phyloP scores from a whole-genome alignment of 2,888 invertebrate genomes.

The Elmis aenea region DNA sequence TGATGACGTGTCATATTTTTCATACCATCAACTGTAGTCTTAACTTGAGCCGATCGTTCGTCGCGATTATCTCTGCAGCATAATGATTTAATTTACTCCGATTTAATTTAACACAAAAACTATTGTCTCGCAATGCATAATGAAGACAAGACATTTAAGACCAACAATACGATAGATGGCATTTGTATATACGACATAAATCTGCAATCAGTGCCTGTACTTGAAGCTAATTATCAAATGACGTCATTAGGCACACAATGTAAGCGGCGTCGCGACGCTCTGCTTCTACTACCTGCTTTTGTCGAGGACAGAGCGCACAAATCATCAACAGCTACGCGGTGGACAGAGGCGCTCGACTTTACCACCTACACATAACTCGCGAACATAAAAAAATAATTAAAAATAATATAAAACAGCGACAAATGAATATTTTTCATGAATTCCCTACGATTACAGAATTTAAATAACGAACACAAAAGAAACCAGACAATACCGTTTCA shows the following conservation, averaged over 20 bases:
- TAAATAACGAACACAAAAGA: too few relatives aligned
- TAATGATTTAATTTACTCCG: constrained; percentile 18
- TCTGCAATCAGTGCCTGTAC: constrained; percentile 28
- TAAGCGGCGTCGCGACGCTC: constrained; percentile 16
- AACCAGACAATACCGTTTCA: too few relatives aligned
- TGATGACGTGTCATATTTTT: too few relatives aligned
- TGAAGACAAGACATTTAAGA: constrained; percentile 17
- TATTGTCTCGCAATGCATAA: constrained; percentile 16
- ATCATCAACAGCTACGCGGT: constrained; percentile 13
- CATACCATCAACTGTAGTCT: too few relatives aligned
- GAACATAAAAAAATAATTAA: too few relatives aligned
- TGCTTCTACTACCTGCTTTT: constrained; percentile 12
- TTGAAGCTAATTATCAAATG: constrained; percentile 29
- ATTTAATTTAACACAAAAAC: constrained; percentile 19
- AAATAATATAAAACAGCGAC: too few relatives aligned
- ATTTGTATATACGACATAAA: constrained; percentile 25
- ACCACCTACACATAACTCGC: too few relatives aligned
- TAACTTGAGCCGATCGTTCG: too few relatives aligned
- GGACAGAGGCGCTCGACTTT: constrained; percentile 18
- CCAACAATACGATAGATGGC: constrained; percentile 18
- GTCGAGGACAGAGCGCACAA: constrained; percentile 15
- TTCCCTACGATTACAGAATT: too few relatives aligned
- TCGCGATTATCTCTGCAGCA: too few relatives aligned
- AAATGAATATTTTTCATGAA: too few relatives aligned
- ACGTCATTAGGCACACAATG: constrained; percentile 22